These are phyloP conservation scores for Erinaceus europaeus DNA, from an alignment of 2,113 vertebrate species.

Conservation along the genomic window DNA sequence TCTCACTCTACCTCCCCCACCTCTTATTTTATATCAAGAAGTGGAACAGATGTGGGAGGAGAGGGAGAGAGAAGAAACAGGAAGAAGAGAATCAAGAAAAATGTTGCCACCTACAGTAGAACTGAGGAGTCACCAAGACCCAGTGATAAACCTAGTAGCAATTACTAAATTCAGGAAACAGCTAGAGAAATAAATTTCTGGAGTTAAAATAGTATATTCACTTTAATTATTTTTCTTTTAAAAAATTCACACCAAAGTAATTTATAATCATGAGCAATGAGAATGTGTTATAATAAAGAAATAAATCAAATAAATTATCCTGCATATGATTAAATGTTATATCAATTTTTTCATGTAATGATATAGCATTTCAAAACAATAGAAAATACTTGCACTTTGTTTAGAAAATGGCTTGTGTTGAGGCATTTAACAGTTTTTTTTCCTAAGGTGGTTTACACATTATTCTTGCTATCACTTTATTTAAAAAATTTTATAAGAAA, in stretches of 20 bases:
- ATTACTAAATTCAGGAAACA: not conserved
- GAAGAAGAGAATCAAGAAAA: no score
- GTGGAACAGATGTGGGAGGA: no score
- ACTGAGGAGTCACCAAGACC: no score
- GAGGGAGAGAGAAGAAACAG: no score
- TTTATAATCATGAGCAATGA: not conserved
- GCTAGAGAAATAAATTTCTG: not conserved
- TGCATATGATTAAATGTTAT: not conserved
- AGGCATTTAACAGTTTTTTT: conserved; percentile 11
- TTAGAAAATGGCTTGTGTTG: not conserved
- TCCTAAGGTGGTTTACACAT: not conserved
- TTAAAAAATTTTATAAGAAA: not conserved
- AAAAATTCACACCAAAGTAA: conserved; percentile 15
- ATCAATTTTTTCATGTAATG: not conserved
- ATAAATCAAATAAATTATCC: not conserved
- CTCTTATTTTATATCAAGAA: no score
- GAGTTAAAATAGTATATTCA: not conserved
- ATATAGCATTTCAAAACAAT: not conserved
- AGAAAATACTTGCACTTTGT: not conserved
- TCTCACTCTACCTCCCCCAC: no score
- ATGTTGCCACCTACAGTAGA: no score
- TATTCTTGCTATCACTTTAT: not conserved
- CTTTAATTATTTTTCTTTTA: not conserved
- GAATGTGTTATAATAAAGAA: not conserved
- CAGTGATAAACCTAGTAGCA: no score